phyloP scores from a whole-genome alignment of 2,113 vertebrate species.

The Apteryx owenii region DNA sequence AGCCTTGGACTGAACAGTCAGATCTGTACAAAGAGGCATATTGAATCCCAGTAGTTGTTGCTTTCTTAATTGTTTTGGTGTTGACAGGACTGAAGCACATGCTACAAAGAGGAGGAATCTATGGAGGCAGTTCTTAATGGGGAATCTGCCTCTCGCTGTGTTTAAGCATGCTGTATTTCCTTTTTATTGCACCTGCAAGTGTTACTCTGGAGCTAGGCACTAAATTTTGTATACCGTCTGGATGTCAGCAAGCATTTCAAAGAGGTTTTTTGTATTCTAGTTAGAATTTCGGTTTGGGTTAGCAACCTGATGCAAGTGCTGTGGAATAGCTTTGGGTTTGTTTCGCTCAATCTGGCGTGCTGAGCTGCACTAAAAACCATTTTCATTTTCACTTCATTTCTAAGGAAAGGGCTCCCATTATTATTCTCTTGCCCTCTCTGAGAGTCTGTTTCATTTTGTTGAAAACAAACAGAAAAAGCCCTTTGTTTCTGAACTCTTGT shows the following conservation, averaged over 20 bases:
- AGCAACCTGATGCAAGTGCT: not conserved
- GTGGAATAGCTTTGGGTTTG: not conserved
- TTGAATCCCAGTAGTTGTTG: not conserved
- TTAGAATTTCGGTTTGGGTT: not conserved
- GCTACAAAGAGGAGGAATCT: not conserved
- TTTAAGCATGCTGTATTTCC: conserved; percentile 35
- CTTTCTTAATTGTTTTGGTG: not conserved
- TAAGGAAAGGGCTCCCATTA: not conserved
- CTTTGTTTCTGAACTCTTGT: not conserved
- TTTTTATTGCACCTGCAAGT: conserved; percentile 53
- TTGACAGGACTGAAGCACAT: not conserved
- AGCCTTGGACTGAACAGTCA: not conserved
- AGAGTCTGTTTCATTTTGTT: not conserved
- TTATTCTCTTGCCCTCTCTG: not conserved
- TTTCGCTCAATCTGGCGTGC: not conserved
- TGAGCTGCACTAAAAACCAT: not conserved
- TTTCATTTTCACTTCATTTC: conserved; percentile 22
- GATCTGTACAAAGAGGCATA: not conserved
- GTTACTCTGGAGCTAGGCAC: not conserved
- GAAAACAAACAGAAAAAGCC: not conserved
- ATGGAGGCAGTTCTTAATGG: not conserved
- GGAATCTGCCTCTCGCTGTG: not conserved
- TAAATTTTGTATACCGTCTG: conserved; percentile 50
- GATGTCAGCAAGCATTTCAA: not conserved
- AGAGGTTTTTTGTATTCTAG: not conserved